Base-by-base conservation (phyloP, 2,113 vertebrate species). In the Pteronura brasiliensis region DNA sequence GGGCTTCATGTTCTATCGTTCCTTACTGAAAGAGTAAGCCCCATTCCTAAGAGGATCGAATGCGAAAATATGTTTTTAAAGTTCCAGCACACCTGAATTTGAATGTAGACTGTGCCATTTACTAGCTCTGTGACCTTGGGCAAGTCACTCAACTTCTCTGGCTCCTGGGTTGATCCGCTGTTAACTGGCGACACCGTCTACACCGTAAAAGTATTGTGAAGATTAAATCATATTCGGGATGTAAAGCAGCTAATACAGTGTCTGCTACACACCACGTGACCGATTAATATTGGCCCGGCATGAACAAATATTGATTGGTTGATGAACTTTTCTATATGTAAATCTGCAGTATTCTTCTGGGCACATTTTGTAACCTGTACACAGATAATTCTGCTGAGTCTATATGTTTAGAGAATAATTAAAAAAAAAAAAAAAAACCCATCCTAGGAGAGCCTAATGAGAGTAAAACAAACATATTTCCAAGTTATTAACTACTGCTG, bases 381-480 rank as follows among this genome's bases (percentile, higher is more conserved):
- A 93, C 44, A 79, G 94, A 97, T 98, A 96, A 98, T 97, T 98
- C 94, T 97, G 82, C 97, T 97, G 98, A 98, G 89, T 97, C 97
- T 98, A 97, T 98, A 97, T 97, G 97, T 97, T 98, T 98, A 98
- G 98, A 95, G 90, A 98, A 94, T 97, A 89, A 93, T 98, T 85
- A 2, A 4, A 1, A 55, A 44, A 93, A 55, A 44, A 93, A 95
- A 55, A 44, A 92, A 93, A 93, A 85, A 89, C 36, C 52, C 81
- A 84, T 86, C 96, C 93, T 97, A 95, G 92, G 96, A 98, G 93
- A 98, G 95, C 47, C 95, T 98, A 98, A 98, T 97, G 98, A 98
- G 97, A 98, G 94, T 95, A 98, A 98, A 98, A 97, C 97, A 99
- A 98, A 98, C 97, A 98, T 98, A 98, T 98, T 97, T 98, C 94